Conservation (phyloP, 2,888 invertebrate genomes). For the Disparrhopalites patrizii region DNA sequence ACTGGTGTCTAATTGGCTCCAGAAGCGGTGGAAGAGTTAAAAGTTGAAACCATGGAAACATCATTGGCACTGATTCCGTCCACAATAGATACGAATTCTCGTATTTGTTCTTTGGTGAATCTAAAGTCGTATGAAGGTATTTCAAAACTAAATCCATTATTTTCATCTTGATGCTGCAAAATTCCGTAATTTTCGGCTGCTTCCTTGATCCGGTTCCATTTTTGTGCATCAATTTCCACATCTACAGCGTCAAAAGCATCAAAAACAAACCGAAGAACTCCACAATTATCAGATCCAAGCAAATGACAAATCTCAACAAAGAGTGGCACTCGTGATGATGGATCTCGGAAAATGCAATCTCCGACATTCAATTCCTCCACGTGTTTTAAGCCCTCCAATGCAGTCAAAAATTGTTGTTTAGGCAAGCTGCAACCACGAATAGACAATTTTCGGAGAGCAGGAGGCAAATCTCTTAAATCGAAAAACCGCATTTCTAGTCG, state of each 20-base stretch:
- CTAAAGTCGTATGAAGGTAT: slow-evolving; percentile 13
- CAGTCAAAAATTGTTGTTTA: slow-evolving; percentile 5
- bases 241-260: background rate
- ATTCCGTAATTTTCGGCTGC: background rate
- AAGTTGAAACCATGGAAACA: background rate
- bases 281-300: slow-evolving; percentile 12
- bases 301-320: slow-evolving; percentile 4
- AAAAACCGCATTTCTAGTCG: slow-evolving; percentile 15
- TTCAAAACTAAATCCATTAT: background rate
- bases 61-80: background rate
- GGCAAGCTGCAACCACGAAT: slow-evolving; percentile 12
- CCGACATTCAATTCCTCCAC: slow-evolving; percentile 24
- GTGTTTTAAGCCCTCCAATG: slow-evolving; percentile 8
- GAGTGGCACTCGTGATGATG: background rate
- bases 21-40: background rate
- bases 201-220: slow-evolving; percentile 10
- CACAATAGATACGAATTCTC: slow-evolving; percentile 5
- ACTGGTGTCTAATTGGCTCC: background rate
- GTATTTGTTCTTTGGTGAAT: slow-evolving; percentile 13
- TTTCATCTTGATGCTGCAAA: background rate
- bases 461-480: slow-evolving; percentile 17
- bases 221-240: background rate
- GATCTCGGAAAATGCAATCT: slow-evolving; percentile 21
- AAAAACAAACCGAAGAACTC: slow-evolving; percentile 19
- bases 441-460: slow-evolving; percentile 20